Base-by-base conservation (phyloP, 53 echinoderm and acorn worm genomes). In the Holothuria leucospilota region DNA sequence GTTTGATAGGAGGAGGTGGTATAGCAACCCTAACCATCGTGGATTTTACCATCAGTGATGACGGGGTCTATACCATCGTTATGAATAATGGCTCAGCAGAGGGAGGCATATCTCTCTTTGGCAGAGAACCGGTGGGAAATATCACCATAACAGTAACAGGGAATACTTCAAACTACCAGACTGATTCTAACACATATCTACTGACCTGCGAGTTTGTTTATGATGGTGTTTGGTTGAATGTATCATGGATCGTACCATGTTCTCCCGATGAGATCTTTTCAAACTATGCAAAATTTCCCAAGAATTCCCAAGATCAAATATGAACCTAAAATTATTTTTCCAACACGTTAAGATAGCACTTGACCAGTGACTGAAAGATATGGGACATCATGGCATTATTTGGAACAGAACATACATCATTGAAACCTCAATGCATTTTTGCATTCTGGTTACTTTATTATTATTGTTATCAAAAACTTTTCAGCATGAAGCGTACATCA, bases 141-240 rank as follows among this genome's bases (percentile, higher is more conserved):
- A 20, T 72, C 72, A 46, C 72, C 0, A 21, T 72, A 12, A 39
- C n/a, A n/a, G n/a, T n/a, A n/a, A n/a, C 72, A 21, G 40, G 40
- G 40, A 72, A 72, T 4, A 46, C 39, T 23, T 38, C 72, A 20
- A 15, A 14, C 16, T 72, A 42, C 72, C 20, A 72, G 29, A 7
- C 72, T 23, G 72, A 5, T 6, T 72, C 72, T 20, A 72, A 40
- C 39, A 41, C 72, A 13, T 40, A 41, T 38, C 23, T 20, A 12
- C 46, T 72, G 72, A 41, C 72, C n/a, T 72, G 72, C 11, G 41
- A 30, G 21, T 72, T 72, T 49, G 72, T 46, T n/a, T 72, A 20
- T n/a, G 72, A 72, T 39, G 72, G 72, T 5, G 72, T 9, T 9
- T 72, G 23, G 40, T 39, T 72, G 46, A 72, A 72, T 46, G 46